Evolutionary conservation across 1,140 invertebrate species (phyloP), one percentile per base, ranked within the genome.

Genomic region (Drosophila rhopaloa): DNA sequence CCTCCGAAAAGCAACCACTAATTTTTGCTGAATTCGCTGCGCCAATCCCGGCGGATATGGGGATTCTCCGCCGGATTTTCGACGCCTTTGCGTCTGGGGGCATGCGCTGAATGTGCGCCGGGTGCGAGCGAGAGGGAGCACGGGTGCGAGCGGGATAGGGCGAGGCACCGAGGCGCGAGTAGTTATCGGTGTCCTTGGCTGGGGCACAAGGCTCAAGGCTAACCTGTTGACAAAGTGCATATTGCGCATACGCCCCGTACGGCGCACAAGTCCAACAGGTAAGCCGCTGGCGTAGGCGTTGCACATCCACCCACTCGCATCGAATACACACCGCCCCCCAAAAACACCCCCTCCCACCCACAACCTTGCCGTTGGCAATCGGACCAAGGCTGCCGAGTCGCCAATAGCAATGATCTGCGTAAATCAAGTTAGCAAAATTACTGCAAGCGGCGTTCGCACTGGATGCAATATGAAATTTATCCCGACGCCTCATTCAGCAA

Each of bases 221-320:
- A 89, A 88, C 84, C 76, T 89, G 83, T 88, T 88, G 83, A 77
- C 68, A 61, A 54, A 60, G 10, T 86, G 83, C 83, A 82, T 73
- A 80, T 88, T 86, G 83, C 83, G 83, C 83, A 88, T 86, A 83
- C 83, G 84, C 79, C 79, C 46, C 71, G 53, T 75, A 35, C 5
- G 60, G 24, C 51, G 59, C 29, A 27, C 32, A 57, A 41, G 59
- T 80, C 76, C 76, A 82, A 88, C 79, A 83, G 83, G 84, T 89
- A 89, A 83, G 73, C 59, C 55, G 47, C 55, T 78, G 66, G 66
- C 66, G 76, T 58, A 77, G 76, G 74, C 76, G 74, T 77, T 77
- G 40, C 53, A 54, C 29, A 14, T 13, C 16, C 61, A 11, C 40
- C n/a, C 29, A 43, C 27, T 46, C 53, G 27, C 7, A 8, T 5